Evolutionary conservation across 2,888 invertebrate species (phyloP), one percentile per base, ranked within the genome.

Genomic region (Zaprionus bogoriensis): DNA sequence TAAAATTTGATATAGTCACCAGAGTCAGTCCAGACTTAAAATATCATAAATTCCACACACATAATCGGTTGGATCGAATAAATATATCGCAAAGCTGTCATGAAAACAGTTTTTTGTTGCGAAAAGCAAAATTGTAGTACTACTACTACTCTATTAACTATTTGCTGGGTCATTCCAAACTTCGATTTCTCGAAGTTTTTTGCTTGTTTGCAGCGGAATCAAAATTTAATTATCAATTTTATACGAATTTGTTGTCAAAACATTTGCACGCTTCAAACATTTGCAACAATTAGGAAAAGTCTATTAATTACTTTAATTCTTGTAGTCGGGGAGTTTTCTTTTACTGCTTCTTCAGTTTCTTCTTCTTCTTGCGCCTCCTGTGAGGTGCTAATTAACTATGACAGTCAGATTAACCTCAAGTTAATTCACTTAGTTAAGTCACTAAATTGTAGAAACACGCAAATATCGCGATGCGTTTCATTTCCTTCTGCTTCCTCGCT

Each of bases 391-490:
- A 67, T 62, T 77, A 76, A 71, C 71, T 76, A 58, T 71, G 71
- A 74, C 71, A 76, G 65, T 76, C 61, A 47, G 76, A 68, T 74
- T 74, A 74, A 74, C 74, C 62, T 68, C 50, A 28, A 76, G 76
- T 74, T 71, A 74, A 68, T 68, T 68, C 50, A 46, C 60, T 63
- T 46, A 63, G 73, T 67, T 69, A 39, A 62, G 22, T 12, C n/a
- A n/a, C n/a, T n/a, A n/a, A n/a, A n/a, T n/a, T n/a, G 19, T 51
- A 6, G 42, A 5, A 25, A 47, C 28, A 47, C 17, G 14, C 14
- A 28, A 3, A 19, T 32, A 19, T n/a, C n/a, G n/a, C 5, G 25
- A 19, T 20, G 2, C 32, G n/a, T 6, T 14, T 32, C 3, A 30
- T 38, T 44, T 44, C 25, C 10, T 14, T 44, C 5, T n/a, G 2